phyloP scores from a whole-genome alignment of 2,797 vertebrate species.

The Sebastes kiyomatsui region DNA sequence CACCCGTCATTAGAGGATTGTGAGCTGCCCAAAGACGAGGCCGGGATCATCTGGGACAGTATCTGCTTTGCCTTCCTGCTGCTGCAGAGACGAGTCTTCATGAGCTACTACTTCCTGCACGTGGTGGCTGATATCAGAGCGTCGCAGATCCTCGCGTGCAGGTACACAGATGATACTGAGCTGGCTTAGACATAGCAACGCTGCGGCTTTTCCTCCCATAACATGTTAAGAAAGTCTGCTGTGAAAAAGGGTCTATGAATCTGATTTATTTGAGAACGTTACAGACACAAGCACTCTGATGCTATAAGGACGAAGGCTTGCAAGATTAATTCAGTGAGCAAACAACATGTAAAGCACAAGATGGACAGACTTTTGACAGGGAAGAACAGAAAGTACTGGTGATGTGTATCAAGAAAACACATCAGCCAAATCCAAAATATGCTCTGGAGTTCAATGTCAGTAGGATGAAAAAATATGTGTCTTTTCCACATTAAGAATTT shows the following conservation, averaged over 20 bases:
- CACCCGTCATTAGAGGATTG: slow-evolving; percentile 64
- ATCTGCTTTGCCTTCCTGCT: slow-evolving; percentile 98
- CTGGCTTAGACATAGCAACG: neutral
- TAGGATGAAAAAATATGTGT: neutral
- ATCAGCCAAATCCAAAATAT: neutral
- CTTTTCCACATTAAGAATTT: neutral
- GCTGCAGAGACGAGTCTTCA: slow-evolving; percentile 97
- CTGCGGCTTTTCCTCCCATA: neutral
- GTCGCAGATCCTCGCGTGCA: slow-evolving; percentile 96
- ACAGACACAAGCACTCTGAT: neutral
- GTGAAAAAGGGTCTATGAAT: neutral
- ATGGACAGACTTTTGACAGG: neutral
- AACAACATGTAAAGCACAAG: neutral
- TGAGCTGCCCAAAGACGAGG: slow-evolving; percentile 90
- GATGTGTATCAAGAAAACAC: neutral
- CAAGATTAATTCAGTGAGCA: neutral
- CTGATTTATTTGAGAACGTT: neutral
- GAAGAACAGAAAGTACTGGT: no score
- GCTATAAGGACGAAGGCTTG: neutral
- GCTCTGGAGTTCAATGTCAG: neutral
- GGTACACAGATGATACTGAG: slow-evolving; percentile 76
- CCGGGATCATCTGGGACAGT: slow-evolving; percentile 99
- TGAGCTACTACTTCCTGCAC: slow-evolving; percentile 99
- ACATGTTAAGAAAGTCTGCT: neutral
- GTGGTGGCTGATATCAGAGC: slow-evolving; percentile 98